These are phyloP conservation scores for Thalassoma bifasciatum DNA, from an alignment of 2,113 vertebrate genomes.

Conservation along the genomic window DNA sequence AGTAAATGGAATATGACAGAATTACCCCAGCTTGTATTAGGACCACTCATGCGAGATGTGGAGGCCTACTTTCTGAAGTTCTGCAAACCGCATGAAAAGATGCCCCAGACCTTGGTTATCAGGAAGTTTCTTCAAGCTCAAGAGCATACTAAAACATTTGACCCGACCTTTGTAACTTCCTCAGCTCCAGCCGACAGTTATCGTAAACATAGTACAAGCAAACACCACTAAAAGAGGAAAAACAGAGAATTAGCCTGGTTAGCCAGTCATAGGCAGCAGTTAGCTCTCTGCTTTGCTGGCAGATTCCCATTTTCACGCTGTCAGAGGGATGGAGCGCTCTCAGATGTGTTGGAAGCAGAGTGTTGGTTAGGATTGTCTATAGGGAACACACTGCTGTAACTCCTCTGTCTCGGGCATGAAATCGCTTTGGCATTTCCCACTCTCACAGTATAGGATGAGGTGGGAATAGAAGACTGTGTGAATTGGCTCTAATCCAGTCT, in stretches of 20 bases:
- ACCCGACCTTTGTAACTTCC: conserved; percentile 42
- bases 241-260: conserved; percentile 60
- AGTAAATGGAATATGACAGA: conserved; percentile 63
- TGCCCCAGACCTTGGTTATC: conserved; percentile 24
- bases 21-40: conserved; percentile 38
- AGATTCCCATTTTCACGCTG: conserved; percentile 80
- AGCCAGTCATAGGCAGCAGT: conserved; percentile 57
- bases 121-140: conserved; percentile 36
- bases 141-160: conserved; percentile 34
- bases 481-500: conserved; percentile 74
- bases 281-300: conserved; percentile 66
- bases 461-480: conserved; percentile 52
- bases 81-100: conserved; percentile 33
- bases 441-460: conserved; percentile 53
- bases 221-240: conserved; percentile 23
- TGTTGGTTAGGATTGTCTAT: conserved; percentile 66
- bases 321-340: conserved; percentile 62
- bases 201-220: conserved; percentile 22
- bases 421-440: conserved; percentile 71
- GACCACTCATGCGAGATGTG: conserved; percentile 40
- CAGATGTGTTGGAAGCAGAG: conserved; percentile 63
- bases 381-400: conserved; percentile 65
- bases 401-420: conserved; percentile 77
- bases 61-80: conserved; percentile 46
- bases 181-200: conserved; percentile 2